Evolutionary conservation across 2,888 invertebrate genomes (phyloP), one percentile per base, ranked within the genome.

Genomic region (Formica aserva): DNA sequence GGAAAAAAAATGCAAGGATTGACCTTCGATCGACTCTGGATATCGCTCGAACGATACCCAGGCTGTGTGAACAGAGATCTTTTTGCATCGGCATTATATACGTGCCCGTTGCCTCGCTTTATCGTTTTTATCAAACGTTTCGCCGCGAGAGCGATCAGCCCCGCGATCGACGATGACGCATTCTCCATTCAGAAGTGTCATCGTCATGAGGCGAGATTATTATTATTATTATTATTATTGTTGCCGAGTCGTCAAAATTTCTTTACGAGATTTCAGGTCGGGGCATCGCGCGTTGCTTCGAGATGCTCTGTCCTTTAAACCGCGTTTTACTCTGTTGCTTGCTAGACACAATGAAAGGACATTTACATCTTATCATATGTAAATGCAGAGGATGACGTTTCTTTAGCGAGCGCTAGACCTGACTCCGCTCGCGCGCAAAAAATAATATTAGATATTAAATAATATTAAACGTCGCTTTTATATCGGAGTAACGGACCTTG

Each of bases 81-180:
- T 57, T 57, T 57, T 9, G 13, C 22, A 45, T 22, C 9, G 22
- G 22, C 4, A 5, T 26, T 26, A 32, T 48, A 18, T 26, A 26
- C 15, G 48, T 22, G 22, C 22, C 48, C 18, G 48, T 48, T 48
- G 6, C 22, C 66, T 67, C 18, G 26, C 18, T 66, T 66, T 35
- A 62, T 62, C 62, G 32, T 45, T 26, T 26, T 45, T 57, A 48
- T 63, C 48, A 35, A 48, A 32, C 26, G 63, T 38, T 18, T n/a
- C 69, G 55, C 22, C 5, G 13, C 2, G 35, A 13, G 63, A 11
- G 18, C 55, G 15, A 55, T 22, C 22, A 67, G 45, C 32, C 32
- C 32, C 52, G 35, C 41, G 29, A 62, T n/a, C 11, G 32, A 22
- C 32, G 62, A 75, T 75, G 48, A 75, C 45, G 32, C 63, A 63